Evolutionary conservation across 2,888 invertebrate species (phyloP).

Genomic region (Cheilosia variabilis): DNA sequence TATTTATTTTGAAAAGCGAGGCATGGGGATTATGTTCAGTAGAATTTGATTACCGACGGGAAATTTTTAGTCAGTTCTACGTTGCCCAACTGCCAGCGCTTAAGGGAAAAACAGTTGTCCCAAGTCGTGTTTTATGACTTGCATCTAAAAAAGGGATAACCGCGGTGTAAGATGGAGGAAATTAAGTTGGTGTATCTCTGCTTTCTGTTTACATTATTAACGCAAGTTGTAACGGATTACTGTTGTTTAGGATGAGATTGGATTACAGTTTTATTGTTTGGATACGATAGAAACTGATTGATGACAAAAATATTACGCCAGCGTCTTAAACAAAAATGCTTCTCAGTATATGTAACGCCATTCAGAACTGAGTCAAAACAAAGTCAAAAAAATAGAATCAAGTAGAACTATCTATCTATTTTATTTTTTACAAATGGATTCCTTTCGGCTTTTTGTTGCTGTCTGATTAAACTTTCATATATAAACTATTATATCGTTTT

Average conservation of each 20-base stretch:
- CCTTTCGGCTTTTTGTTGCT: neutral
- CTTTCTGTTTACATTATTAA: neutral
- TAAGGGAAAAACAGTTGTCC: neutral
- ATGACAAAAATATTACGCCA: neutral
- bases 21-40: conserved; percentile 6
- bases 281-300: neutral
- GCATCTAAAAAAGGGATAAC: neutral
- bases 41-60: no score
- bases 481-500: neutral
- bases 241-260: neutral
- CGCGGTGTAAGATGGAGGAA: neutral
- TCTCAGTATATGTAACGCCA: neutral
- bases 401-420: neutral
- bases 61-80: neutral
- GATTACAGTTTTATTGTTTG: conserved; percentile 4
- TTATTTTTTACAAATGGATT: neutral
- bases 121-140: conserved; percentile 14
- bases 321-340: neutral
- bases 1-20: neutral
- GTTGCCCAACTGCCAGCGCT: neutral
- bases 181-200: neutral
- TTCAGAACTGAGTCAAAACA: neutral
- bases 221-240: neutral
- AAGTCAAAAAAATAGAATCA: neutral
- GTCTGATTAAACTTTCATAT: neutral